Conservation (phyloP, 2,888 invertebrate species). For the Pollenia angustigena region DNA sequence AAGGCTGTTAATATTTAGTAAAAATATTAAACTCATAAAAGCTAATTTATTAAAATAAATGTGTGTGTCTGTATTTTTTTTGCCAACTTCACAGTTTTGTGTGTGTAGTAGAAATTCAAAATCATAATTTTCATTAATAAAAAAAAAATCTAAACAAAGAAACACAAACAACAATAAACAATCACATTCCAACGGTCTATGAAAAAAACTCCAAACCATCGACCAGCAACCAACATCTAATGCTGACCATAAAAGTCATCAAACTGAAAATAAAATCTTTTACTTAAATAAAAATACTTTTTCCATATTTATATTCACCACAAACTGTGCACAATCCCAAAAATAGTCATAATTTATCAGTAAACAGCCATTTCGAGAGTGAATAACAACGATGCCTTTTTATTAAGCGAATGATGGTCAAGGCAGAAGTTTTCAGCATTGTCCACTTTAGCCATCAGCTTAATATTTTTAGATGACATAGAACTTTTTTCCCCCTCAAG, state of each 20-base stretch:
- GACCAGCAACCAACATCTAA: constrained; percentile 8
- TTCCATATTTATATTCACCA: not conserved
- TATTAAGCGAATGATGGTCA: not conserved
- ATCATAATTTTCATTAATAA: not conserved
- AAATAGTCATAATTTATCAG: constrained; percentile 12
- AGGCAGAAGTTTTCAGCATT: constrained; percentile 6
- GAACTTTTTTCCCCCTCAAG: constrained; percentile 1
- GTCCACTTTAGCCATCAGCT: constrained; percentile 58
- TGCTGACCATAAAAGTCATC: constrained; percentile 48
- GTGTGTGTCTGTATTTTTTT: too few species aligned
- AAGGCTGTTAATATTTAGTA: too few species aligned
- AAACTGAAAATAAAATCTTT: constrained; percentile 51
- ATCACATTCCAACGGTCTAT: not conserved
- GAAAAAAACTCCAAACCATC: constrained; percentile 13
- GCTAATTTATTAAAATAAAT: too few species aligned
- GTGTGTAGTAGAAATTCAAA: not conserved
- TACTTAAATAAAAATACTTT: constrained; percentile 37
- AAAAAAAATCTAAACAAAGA: not conserved
- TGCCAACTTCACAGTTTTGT: too few species aligned
- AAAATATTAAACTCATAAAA: too few species aligned
- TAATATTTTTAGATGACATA: constrained; percentile 53
- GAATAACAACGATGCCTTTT: too few species aligned
- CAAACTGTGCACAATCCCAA: not conserved
- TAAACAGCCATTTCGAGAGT: not conserved
- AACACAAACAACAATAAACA: not conserved